Percentiles rank a stretch among this genome's conserved stretches.
Evolutionary conservation across 2,797 vertebrate genomes (phyloP).

Genomic region (Eptatretus atami): DNA sequence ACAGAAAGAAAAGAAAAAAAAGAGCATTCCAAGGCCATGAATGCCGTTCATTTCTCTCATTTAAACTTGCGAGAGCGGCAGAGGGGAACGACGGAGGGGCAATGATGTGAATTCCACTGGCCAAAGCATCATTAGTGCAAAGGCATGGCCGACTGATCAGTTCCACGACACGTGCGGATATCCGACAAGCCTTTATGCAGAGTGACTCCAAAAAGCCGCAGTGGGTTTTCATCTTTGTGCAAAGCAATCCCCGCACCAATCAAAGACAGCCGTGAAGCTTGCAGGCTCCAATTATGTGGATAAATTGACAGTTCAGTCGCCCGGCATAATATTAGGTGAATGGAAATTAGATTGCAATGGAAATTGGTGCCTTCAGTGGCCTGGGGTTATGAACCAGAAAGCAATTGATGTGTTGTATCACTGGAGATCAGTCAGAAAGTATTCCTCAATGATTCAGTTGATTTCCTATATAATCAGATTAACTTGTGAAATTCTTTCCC

Average conservation of each 20-base stretch:
- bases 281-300: conserved; percentile 6
- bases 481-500: background rate
- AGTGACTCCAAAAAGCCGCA: background rate
- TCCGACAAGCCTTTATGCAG: background rate
- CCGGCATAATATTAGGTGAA: conserved; percentile 5
- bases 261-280: conserved; percentile 3
- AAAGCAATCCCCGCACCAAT: conserved; percentile 4
- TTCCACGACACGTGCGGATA: too few species aligned
- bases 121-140: too few species aligned
- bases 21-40: too few species aligned
- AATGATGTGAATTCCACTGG: too few species aligned
- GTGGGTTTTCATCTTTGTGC: conserved; percentile 5
- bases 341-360: conserved; percentile 5
- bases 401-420: conserved; percentile 5
- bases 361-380: conserved; percentile 5
- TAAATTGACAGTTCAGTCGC: conserved; percentile 6
- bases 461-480: conserved; percentile 6
- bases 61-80: too few species aligned
- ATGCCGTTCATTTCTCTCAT: too few species aligned
- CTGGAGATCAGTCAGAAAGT: conserved; percentile 6
- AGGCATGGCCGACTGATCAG: too few species aligned
- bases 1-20: too few species aligned
- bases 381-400: conserved; percentile 5
- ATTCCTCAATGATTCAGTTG: conserved; percentile 6
- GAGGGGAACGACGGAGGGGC: too few species aligned